Base-by-base conservation (phyloP, 30 jellyfish, hydroid and myxozoan genomes). In the Pseudorhiza aurosa region DNA sequence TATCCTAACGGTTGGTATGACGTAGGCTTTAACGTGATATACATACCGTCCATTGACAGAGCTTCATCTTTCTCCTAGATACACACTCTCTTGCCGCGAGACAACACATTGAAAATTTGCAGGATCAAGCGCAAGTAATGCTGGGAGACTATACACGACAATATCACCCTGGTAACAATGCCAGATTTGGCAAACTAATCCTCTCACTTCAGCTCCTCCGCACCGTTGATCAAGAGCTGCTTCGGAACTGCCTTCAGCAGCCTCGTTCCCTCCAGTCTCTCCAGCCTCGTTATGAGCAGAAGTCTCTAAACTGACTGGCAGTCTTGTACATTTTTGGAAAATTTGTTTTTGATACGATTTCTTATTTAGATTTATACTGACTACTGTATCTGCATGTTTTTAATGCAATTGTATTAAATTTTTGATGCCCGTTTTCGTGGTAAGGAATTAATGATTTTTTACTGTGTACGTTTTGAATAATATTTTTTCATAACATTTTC, bases 61-160 rank as follows among this genome's bases (percentile, higher is more conserved):
- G 3, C 49, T 47, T 43, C 68, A 8, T 55, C 43, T 30, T 15
- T 49, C 37, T 53, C 39, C 29, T 53, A 90, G 97, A 83, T 60
- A 17, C 83, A 14, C 97, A 71, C 22, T 87, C 90, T 15, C 78
- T 90, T 8, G 74, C 56, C 10, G 53, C 68, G 81, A 87, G 88
- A 0, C 90, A 83, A 31, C 89, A 83, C 53, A 76, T 90, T 65
- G 97, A 90, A 39, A 90, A 65, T 47, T 40, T 90, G 59, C 97
- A 84, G 46, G 97, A 90, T 31, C 93, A 82, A 33, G 97, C 95
- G 49, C 97, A 90, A 70, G 94, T 77, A 25, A 83, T 83, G 96
- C 94, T 90, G 63, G 78, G 86, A 31, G 96, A 84, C 18, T 90
- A 83, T 59, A 43, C 85, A 35, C 57, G 87, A 37, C 82, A 76